Percentiles rank a stretch among this genome's conserved stretches.
These are phyloP conservation scores for Lophura nycthemera DNA, from an alignment of 2,113 vertebrate species.

Conservation along the genomic window DNA sequence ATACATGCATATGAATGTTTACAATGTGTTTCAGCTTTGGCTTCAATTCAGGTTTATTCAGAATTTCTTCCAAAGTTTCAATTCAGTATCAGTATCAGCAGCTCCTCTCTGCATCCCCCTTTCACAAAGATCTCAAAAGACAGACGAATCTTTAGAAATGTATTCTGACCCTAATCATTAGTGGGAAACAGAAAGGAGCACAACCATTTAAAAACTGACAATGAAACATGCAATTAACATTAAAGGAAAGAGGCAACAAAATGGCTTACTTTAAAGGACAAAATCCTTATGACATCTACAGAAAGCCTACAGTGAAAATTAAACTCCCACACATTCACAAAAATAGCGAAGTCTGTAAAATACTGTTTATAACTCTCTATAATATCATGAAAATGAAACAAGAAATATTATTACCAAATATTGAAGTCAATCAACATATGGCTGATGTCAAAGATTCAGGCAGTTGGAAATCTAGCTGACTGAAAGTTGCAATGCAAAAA, in stretches of 20 bases:
- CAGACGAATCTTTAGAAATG: constrained; percentile 41
- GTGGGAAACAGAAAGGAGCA: constrained; percentile 18
- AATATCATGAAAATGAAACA: neutral
- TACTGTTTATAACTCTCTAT: constrained; percentile 24
- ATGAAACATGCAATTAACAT: constrained; percentile 68
- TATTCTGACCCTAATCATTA: constrained; percentile 40
- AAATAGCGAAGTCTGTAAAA: constrained; percentile 53
- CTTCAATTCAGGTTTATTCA: constrained; percentile 47
- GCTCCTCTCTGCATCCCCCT: constrained; percentile 37
- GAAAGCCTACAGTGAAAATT: constrained; percentile 22
- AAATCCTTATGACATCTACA: constrained; percentile 35
- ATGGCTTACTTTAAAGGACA: constrained; percentile 41
- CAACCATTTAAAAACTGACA: constrained; percentile 66
- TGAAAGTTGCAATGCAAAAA: neutral
- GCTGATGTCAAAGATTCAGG: constrained; percentile 18
- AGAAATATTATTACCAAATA: neutral
- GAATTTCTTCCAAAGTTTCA: constrained; percentile 55
- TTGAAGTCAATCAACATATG: constrained; percentile 6
- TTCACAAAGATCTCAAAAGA: constrained; percentile 57
- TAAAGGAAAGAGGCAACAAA: constrained; percentile 54
- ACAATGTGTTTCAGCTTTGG: constrained; percentile 40
- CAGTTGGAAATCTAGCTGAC: constrained; percentile 21
- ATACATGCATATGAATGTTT: constrained; percentile 54
- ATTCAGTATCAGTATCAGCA: constrained; percentile 35
- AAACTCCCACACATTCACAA: constrained; percentile 1